Percentiles rank a stretch among this genome's conserved stretches.
phyloP scores from a whole-genome alignment of 2,797 vertebrate species.

The Enteromius thamalakanensis region DNA sequence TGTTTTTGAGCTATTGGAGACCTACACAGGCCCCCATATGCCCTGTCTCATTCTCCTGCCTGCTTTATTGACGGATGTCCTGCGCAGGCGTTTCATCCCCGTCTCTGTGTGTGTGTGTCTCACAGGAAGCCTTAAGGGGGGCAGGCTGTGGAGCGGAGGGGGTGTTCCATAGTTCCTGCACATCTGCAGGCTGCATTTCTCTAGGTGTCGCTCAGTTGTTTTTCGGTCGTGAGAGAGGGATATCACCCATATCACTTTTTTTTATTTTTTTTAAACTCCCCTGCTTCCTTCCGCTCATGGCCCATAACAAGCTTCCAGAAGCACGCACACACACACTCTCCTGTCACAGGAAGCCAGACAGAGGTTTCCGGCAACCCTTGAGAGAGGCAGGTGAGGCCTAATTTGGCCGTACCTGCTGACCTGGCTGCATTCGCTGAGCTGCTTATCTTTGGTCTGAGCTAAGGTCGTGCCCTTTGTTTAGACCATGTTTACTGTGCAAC shows the following conservation, averaged over 20 bases:
- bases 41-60: constrained; percentile 59
- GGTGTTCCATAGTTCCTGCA: constrained; percentile 75
- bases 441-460: constrained; percentile 42
- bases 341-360: constrained; percentile 69
- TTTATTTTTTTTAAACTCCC: constrained; percentile 29
- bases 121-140: constrained; percentile 73
- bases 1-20: constrained; percentile 69
- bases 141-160: constrained; percentile 48
- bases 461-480: constrained; percentile 13
- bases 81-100: constrained; percentile 73
- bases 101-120: constrained; percentile 63
- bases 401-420: constrained; percentile 56
- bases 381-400: constrained; percentile 55
- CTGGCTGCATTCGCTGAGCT: constrained; percentile 38
- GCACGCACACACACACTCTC: constrained; percentile 56
- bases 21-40: constrained; percentile 58
- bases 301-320: constrained; percentile 63
- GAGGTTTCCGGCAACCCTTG: constrained; percentile 65
- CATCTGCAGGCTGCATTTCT: constrained; percentile 80
- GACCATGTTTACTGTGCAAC: constrained; percentile 13
- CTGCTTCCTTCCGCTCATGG: constrained; percentile 74
- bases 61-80: constrained; percentile 82
- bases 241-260: constrained; percentile 70
- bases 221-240: constrained; percentile 74
- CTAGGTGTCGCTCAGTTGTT: constrained; percentile 71